These are phyloP conservation scores for Arbacia lixula DNA, from an alignment of 53 echinoderm and acorn worm species.

Conservation along the genomic window DNA sequence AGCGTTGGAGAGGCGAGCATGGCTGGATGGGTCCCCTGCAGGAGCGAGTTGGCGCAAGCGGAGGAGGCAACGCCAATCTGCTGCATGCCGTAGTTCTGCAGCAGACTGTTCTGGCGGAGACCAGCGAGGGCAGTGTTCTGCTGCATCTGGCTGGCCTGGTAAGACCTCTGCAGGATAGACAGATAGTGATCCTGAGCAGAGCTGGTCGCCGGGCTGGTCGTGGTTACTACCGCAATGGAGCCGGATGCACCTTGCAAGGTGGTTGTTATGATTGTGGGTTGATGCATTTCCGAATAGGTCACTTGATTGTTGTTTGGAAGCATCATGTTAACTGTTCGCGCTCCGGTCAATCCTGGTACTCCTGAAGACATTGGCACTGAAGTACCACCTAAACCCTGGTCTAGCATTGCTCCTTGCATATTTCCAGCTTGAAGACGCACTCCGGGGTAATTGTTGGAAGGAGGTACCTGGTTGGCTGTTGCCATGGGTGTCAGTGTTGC, in stretches of 20 bases:
- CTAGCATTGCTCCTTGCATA: not conserved
- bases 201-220: not conserved
- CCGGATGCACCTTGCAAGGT: not conserved
- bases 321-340: not conserved
- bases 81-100: slow-evolving; percentile 3
- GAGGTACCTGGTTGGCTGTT: too few relatives aligned
- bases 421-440: not conserved
- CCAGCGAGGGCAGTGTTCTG: not conserved
- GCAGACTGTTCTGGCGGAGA: not conserved
- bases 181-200: slow-evolving; percentile 47
- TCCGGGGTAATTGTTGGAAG: not conserved
- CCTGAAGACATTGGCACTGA: not conserved
- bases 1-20: slow-evolving; percentile 34
- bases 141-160: slow-evolving; percentile 18
- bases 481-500: not conserved
- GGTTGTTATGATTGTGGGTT: not conserved
- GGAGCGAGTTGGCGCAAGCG: not conserved
- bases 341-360: not conserved
- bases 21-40: not conserved
- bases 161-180: slow-evolving; percentile 51
- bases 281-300: too few relatives aligned
- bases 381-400: too few relatives aligned
- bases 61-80: slow-evolving; percentile 18
- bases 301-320: too few relatives aligned
- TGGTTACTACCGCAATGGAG: not conserved